Base-by-base conservation (phyloP, 2,797 vertebrate species). In the Pantherophis vulpinus region DNA sequence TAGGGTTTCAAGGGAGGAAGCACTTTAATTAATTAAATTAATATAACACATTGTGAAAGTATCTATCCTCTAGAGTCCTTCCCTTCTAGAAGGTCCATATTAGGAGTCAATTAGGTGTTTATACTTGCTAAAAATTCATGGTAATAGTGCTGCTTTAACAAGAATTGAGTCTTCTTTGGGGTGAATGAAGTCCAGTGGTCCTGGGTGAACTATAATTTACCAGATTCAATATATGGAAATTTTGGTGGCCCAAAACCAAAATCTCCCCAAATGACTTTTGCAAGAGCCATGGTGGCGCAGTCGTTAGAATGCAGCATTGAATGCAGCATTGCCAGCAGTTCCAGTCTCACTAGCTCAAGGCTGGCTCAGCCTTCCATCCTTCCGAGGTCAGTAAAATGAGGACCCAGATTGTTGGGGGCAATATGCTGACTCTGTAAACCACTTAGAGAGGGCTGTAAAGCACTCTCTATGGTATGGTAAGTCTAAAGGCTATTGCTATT, bases 21-120 rank as follows among this genome's bases (percentile, higher is more conserved):
- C 42, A 13, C 90, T 89, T 86, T 91, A 91, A 93, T 93, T 94
- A 91, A 93, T 93, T 94, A 91, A 94, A 89, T 91, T 66, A 86
- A 60, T 93, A 89, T 89, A 89, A 94, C 59, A 87, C 54, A 91
- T 83, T n/a, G 12, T 86, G 54, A 88, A 87, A 94, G 27, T 92
- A 93, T 86, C 8, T 86, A 66, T 37, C 42, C 93, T 87, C 66
- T 88, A 29, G 27, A 66, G 61, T 66, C 32, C 60, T 93, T 90
- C 61, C 83, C 9, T 58, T 66, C 63, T 79, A 79, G 79, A 90
- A 87, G 86, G 89, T 61, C 79, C 79, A 87, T 83, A 51, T 70
- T 70, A 70, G 92, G 92, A 55, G 66, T 83, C 83, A 90, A 93
- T 93, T 93, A 87, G 92, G 55, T 87, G 58, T 70, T 89, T 86